Evolutionary conservation across 1,140 invertebrate species (phyloP), one percentile per base, ranked within the genome.

Genomic region (Scaptomyza pallida): DNA sequence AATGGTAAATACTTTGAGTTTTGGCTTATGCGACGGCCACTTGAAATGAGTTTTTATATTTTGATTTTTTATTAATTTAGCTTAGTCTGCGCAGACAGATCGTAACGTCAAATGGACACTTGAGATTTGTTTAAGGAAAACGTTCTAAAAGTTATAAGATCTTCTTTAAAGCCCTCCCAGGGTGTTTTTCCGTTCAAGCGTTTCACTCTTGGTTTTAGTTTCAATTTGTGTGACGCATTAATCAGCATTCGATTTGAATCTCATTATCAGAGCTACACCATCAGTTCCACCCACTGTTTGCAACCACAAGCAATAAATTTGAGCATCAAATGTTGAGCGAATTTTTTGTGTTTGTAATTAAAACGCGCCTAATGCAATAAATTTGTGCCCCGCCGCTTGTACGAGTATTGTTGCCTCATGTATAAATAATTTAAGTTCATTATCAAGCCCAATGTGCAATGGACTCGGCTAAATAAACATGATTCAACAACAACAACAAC

Each of bases 261-360:
- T 82, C 75, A 81, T 82, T 82, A 83, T 82, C 74, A 63, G 54
- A 26, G 37, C 1, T 19, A 17, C 57, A 5, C 30, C 30, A 13
- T 12, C 17, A 37, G 0, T 17, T 4, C 47, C 61, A 33, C 41
- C 61, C 43, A 55, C 50, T 15, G 33, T 3, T 63, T 33, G 47
- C 54, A 60, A 62, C 69, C 68, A 44, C 69, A 80, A 55, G 55
- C 79, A 63, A 83, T 83, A 78, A 82, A 82, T 82, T 78, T 48
- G 19, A 78, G 79, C 78, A 83, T 83, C 79, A 83, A 82, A 82
- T 82, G 79, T 71, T 82, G 79, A 83, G 65, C 71, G 83, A 83
- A 83, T 82, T 78, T 72, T 72, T 76, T n/a, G n/a, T n/a, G n/a
- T n/a, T n/a, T 83, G 78, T 82, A 78, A 82, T 82, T 83, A 82